Conservation (phyloP, 2,113 vertebrate genomes). For the Cochlearius cochlearius region DNA sequence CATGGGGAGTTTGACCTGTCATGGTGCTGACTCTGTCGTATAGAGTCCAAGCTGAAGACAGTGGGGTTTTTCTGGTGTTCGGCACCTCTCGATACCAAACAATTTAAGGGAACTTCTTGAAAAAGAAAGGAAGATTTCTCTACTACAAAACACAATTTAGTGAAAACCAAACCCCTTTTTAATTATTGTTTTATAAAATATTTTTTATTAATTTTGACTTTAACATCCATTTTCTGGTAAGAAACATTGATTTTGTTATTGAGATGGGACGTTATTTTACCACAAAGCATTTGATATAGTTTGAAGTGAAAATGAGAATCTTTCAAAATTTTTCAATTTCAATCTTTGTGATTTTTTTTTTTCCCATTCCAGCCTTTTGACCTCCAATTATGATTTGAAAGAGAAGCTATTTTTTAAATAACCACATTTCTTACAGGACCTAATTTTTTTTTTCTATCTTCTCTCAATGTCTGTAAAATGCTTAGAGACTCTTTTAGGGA, state of each 20-base stretch:
- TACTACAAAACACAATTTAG: not conserved
- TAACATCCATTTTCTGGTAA: not conserved
- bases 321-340: constrained; percentile 6
- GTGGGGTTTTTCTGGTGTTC: not conserved
- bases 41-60: not conserved
- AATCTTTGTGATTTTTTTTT: not conserved
- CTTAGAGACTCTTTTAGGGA: not conserved
- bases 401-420: not conserved
- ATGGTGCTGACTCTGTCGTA: not conserved
- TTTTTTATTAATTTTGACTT: not conserved
- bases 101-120: not conserved
- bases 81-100: not conserved
- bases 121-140: not conserved
- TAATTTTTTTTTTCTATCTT: not conserved
- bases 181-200: not conserved
- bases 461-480: not conserved
- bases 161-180: not conserved
- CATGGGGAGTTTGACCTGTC: not conserved
- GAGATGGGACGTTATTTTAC: not conserved
- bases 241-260: not conserved
- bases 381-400: constrained; percentile 8
- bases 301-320: not conserved
- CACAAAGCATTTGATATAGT: not conserved
- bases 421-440: not conserved
- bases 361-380: not conserved